Evolutionary conservation across 2,797 vertebrate genomes (phyloP).

Genomic region (Micropoecilia bifurca): DNA sequence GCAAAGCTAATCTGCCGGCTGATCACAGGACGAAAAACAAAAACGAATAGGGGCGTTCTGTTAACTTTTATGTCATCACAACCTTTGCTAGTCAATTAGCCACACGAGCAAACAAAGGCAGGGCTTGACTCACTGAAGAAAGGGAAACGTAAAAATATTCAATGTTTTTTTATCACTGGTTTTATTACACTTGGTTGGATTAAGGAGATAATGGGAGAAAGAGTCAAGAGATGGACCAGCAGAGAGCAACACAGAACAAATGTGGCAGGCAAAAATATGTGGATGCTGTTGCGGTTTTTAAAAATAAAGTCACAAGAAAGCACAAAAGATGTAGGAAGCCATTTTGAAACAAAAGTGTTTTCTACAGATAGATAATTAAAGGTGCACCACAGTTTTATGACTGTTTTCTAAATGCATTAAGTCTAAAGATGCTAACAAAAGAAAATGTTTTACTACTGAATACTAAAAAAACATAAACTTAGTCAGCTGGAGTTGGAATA

Average conservation of each 20-base stretch:
- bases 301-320: background rate
- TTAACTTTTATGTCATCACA: background rate
- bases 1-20: slow-evolving; percentile 4
- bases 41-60: background rate
- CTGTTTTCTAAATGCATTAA: background rate
- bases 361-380: background rate
- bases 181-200: background rate
- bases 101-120: background rate
- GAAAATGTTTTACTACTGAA: background rate
- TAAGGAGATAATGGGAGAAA: background rate
- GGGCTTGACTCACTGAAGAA: background rate
- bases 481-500: background rate
- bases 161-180: background rate
- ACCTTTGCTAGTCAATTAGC: background rate
- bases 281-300: background rate
- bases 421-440: background rate
- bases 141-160: background rate
- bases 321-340: background rate
- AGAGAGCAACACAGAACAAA: background rate
- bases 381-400: too few relatives aligned
- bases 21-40: background rate
- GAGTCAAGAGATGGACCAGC: background rate
- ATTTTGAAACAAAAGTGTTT: background rate
- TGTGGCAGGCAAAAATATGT: background rate
- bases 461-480: background rate